Percentiles rank a stretch among this genome's conserved stretches.
Evolutionary conservation across 2,888 invertebrate genomes (phyloP).

Genomic region (Epinotia demarniana): DNA sequence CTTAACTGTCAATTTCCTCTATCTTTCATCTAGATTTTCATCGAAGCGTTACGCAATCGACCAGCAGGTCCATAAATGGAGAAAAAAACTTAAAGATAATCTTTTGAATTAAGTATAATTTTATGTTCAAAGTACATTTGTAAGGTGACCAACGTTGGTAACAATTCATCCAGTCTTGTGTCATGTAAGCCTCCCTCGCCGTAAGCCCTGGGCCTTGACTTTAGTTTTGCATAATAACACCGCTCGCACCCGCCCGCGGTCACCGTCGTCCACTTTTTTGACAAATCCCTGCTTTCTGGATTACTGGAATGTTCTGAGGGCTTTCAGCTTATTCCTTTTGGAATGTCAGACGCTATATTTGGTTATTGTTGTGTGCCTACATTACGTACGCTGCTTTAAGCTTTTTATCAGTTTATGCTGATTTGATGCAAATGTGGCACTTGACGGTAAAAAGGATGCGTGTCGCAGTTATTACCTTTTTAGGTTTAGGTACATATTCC

Average conservation of each 20-base stretch:
- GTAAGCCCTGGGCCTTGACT: constrained; percentile 54
- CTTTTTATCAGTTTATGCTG: constrained; percentile 14
- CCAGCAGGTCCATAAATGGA: too few relatives aligned
- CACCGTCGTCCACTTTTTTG: constrained; percentile 64
- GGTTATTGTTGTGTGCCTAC: constrained; percentile 6
- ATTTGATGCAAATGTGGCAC: constrained; percentile 8
- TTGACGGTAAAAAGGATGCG: not conserved
- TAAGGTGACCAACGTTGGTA: not conserved
- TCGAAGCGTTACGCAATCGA: too few relatives aligned
- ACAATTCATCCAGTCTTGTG: not conserved
- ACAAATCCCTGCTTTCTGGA: constrained; percentile 66
- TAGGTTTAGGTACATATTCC: not conserved
- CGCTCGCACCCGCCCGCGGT: constrained; percentile 56
- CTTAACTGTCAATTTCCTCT: too few relatives aligned
- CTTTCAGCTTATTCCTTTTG: constrained; percentile 46
- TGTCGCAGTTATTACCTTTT: constrained; percentile 1
- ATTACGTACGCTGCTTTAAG: constrained; percentile 26
- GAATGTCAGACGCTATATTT: not conserved
- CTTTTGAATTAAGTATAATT: too few relatives aligned
- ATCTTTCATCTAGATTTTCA: too few relatives aligned
- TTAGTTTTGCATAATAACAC: constrained; percentile 76
- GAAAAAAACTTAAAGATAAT: too few relatives aligned
- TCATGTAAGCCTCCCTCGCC: constrained; percentile 50
- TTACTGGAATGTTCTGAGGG: constrained; percentile 57
- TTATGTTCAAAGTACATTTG: too few relatives aligned